Evolutionary conservation across 2,888 invertebrate genomes (phyloP).

Genomic region (Antheraea yamamai): DNA sequence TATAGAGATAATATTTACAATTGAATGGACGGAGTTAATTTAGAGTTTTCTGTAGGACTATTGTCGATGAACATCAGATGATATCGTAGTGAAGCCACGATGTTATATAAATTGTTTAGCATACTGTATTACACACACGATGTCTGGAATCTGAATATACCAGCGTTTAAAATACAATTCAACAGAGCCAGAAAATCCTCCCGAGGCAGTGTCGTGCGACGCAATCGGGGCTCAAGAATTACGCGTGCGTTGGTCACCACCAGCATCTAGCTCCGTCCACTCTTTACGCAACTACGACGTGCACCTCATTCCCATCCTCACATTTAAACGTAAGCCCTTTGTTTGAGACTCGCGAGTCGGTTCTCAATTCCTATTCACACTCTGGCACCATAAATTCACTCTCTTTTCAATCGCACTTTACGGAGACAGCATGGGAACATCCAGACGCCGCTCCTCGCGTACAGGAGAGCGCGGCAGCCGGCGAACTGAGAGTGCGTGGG

Average conservation of each 20-base stretch:
- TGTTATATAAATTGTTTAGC: no score
- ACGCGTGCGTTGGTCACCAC: constrained; percentile 86
- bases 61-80: no score
- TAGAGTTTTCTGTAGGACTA: no score
- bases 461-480: constrained; percentile 37
- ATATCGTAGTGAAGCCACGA: no score
- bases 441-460: constrained; percentile 33
- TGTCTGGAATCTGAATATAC: no score
- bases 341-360: not conserved
- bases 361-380: not conserved
- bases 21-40: no score
- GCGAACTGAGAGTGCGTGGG: constrained; percentile 83
- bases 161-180: no score
- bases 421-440: not conserved
- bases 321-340: constrained; percentile 42
- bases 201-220: constrained; percentile 86
- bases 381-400: not conserved
- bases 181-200: constrained; percentile 87
- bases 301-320: constrained; percentile 67
- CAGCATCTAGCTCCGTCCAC: constrained; percentile 81
- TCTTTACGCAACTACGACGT: constrained; percentile 90
- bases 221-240: constrained; percentile 86
- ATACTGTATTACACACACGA: no score
- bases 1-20: no score
- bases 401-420: not conserved